Conservation (phyloP, 2,797 vertebrate species). For the Squalus acanthias region DNA sequence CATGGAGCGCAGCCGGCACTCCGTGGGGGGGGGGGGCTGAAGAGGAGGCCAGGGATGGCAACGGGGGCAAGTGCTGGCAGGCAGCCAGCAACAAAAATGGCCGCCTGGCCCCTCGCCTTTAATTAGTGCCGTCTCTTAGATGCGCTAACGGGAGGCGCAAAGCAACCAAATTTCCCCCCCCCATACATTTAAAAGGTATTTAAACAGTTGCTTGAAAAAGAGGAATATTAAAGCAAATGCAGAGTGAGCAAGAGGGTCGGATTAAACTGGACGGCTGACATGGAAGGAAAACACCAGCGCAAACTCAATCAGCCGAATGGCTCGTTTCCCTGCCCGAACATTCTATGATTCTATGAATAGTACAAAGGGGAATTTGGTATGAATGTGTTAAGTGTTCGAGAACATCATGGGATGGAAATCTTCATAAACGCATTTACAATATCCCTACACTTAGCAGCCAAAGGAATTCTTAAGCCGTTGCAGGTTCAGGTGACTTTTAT, state of each 20-base stretch:
- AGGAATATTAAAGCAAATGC: background rate
- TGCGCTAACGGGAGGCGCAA: too few species aligned
- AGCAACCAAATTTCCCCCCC: too few species aligned
- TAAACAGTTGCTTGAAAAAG: background rate
- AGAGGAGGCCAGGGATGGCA: too few species aligned
- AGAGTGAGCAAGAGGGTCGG: background rate
- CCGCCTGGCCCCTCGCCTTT: too few species aligned
- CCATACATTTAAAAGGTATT: background rate
- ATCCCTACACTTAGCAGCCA: background rate
- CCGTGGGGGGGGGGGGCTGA: too few species aligned
- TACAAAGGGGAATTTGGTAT: background rate
- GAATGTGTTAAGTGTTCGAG: constrained; percentile 18
- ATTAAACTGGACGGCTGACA: background rate
- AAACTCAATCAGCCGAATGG: background rate
- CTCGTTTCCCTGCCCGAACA: background rate
- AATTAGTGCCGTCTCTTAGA: too few species aligned
- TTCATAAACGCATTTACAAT: background rate
- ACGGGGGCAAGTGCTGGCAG: too few species aligned
- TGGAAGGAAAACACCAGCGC: background rate
- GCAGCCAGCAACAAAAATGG: too few species aligned
- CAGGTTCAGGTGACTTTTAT: background rate
- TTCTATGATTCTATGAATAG: background rate
- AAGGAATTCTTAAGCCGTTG: background rate
- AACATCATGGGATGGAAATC: background rate
- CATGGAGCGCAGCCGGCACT: too few species aligned